Evolutionary conservation across 2,888 invertebrate genomes (phyloP).

Genomic region (Dolichomitus sp.): DNA sequence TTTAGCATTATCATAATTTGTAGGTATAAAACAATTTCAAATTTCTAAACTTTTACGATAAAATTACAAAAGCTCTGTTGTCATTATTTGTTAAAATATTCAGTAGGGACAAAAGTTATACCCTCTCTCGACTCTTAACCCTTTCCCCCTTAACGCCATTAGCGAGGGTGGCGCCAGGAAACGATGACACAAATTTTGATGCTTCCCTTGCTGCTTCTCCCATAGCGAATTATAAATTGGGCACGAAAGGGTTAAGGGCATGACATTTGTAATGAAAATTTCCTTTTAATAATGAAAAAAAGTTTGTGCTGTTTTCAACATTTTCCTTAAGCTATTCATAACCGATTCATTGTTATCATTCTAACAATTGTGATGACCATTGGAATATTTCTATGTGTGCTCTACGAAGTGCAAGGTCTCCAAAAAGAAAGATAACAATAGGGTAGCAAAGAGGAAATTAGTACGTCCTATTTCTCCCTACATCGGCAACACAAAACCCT

Average conservation of each 20-base stretch:
- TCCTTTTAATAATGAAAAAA: conserved; percentile 10
- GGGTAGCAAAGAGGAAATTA: neutral
- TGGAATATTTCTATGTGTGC: neutral
- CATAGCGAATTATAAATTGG: neutral
- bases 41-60: neutral
- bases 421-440: neutral
- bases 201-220: neutral
- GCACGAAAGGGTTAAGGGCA: conserved; percentile 43
- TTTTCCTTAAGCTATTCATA: neutral
- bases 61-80: neutral
- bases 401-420: neutral
- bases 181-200: conserved; percentile 46
- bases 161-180: conserved; percentile 9
- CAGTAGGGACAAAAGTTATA: conserved; percentile 35
- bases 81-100: conserved; percentile 43
- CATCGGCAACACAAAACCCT: neutral
- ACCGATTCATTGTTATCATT: neutral
- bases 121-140: conserved; percentile 53
- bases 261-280: conserved; percentile 41
- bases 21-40: neutral
- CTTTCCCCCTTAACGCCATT: conserved; percentile 58
- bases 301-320: neutral
- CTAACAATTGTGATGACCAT: neutral
- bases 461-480: neutral
- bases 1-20: conserved; percentile 35